Conservation (phyloP, 2,797 vertebrate genomes). For the Lophotriccus pileatus region DNA sequence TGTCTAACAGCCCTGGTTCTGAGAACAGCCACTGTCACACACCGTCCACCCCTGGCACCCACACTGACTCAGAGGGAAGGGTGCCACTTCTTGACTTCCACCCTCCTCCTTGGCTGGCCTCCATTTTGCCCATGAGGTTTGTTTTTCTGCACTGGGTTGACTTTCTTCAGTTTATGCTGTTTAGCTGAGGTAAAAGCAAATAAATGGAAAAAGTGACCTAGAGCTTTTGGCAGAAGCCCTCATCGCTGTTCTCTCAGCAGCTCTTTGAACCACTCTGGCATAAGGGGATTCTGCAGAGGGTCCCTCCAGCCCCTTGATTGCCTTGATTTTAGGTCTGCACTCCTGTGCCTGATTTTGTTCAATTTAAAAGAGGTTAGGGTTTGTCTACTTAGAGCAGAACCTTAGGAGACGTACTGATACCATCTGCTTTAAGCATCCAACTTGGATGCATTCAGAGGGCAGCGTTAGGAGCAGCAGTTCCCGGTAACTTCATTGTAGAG, state of each 20-base stretch:
- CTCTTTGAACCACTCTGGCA: background rate
- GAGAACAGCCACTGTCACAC: background rate
- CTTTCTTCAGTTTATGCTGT: background rate
- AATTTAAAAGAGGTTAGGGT: background rate
- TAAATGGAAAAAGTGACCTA: background rate
- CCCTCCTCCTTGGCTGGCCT: background rate
- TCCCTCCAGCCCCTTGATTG: background rate
- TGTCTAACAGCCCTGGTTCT: background rate
- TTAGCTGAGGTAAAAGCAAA: background rate
- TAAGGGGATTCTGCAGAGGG: background rate
- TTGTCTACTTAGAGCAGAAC: background rate
- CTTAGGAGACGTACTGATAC: constrained; percentile 17
- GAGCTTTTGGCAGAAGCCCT: background rate
- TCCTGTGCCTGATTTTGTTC: background rate
- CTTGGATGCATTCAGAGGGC: constrained; percentile 43
- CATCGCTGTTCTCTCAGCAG: rapidly evolving
- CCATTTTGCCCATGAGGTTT: background rate
- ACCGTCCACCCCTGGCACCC: rapidly evolving
- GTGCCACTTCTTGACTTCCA: background rate
- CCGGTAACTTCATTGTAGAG: background rate
- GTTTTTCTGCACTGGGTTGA: background rate
- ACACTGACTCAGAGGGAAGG: background rate
- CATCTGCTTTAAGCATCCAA: constrained; percentile 52
- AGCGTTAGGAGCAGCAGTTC: background rate
- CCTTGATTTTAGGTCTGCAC: background rate